Base-by-base conservation (phyloP, 1,140 invertebrate genomes). In the Dreissena rostriformis region DNA sequence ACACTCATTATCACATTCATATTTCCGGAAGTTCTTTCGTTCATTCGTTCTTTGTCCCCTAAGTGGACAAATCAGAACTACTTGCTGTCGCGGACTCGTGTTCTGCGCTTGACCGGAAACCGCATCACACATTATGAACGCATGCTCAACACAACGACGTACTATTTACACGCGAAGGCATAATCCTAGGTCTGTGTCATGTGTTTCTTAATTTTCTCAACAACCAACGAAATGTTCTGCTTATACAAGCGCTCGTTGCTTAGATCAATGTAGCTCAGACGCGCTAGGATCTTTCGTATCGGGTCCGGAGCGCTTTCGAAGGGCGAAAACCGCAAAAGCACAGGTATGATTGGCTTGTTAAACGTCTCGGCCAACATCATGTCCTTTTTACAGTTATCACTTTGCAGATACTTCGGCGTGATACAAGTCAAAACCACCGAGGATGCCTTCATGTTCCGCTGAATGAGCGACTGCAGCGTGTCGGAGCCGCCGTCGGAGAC, bases 351-450 rank as follows among this genome's bases (percentile, higher is more conserved):
- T 19, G 94, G 94, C 86, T 94, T 94, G 49, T 93, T 90, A 55
- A 94, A 89, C 19, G 93, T 90, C 78, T 94, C 94, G 6, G 94
- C 94, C 70, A 94, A 86, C n/a, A 91, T 92, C 49, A 94, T 86
- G 86, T 94, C 94, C 75, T 94, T 93, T 57, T 91, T 91, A 87
- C 94, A 94, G 75, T 92, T 93, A 84, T 94, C 91, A 82, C 94
- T 94, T 67, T 94, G 92, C 11, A 93, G 88, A 87, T 94, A 94
- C 75, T 94, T 93, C 11, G 94, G 94, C 15, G 94, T 94, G 22
- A 94, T 91, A 86, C 93, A 94, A 78, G 92, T 91, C 2, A 94
- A 61, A n/a, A 94, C 91, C 11, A 93, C 91, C 11, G 88, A 81
- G 0, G 92, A 89, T 1, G 88, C 87, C 63, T 90, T 91, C 91